Base-by-base conservation (phyloP, 2,113 vertebrate species). In the Syrrhaptes paradoxus region DNA sequence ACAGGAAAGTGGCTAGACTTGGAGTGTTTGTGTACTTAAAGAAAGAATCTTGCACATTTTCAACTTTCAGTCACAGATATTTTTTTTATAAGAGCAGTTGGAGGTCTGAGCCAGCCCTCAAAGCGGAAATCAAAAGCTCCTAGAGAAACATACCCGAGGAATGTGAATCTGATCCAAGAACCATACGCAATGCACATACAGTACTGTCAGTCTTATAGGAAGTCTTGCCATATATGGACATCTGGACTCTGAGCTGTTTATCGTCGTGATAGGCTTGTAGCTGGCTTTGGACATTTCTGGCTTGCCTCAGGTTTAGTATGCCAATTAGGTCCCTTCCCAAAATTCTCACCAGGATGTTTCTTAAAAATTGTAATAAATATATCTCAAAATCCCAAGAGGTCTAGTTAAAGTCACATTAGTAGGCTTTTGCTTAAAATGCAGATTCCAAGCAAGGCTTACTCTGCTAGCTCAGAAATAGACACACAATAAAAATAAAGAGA, bases 71-170 rank as follows among this genome's bases (percentile, higher is more conserved):
- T 97, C 96, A 95, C 96, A 97, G 98, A 97, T 97, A 88, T 98
- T 38, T 38, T 98, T 98, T 98, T 98, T 98, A 98, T 98, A 98
- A 98, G 98, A 98, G 98, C 97, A 97, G 97, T 96, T 96, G 96
- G 98, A 98, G 98, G 98, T 98, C 97, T 97, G 98, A 98, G 98
- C 98, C 97, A 98, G 98, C 98, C 98, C 98, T 98, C 98, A 97
- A 98, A 99, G 98, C 98, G 99, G 99, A 99, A 99, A 99, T 99
- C 98, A 99, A 99, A 99, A 98, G 97, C 98, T 99, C 98, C 97
- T 98, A 98, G 98, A 98, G 98, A 98, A 99, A 98, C 98, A 98
- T 97, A 96, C 91, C 67, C 12, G 11, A 99, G 98, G 99, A 99
- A 99, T 99, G 99, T 93, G 96, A 96, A 77, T 94, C 93, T 65